phyloP scores from a whole-genome alignment of 2,797 vertebrate genomes.

The Syncerus caffer region DNA sequence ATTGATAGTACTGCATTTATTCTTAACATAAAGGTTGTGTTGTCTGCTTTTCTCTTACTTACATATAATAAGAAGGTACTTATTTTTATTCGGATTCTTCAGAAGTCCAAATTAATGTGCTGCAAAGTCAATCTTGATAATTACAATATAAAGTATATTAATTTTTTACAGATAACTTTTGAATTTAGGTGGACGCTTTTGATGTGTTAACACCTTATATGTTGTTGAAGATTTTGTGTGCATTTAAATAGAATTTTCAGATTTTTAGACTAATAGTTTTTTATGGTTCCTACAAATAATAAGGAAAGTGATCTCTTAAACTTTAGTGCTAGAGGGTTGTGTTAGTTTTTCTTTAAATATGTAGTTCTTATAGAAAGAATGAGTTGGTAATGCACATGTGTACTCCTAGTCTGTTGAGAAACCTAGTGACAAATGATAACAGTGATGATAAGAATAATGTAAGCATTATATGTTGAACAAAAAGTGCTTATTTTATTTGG shows the following conservation, averaged over 20 bases:
- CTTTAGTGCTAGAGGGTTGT: slow-evolving; percentile 28
- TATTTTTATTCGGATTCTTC: background rate
- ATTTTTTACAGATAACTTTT: slow-evolving; percentile 9
- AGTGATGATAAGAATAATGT: background rate
- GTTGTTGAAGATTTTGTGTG: background rate
- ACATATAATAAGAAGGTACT: background rate
- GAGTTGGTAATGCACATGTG: background rate
- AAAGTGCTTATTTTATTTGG: slow-evolving; percentile 15
- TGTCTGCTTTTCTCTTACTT: background rate
- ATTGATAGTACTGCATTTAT: background rate
- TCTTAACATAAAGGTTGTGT: background rate
- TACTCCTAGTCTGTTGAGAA: background rate
- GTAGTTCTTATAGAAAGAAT: background rate
- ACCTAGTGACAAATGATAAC: background rate
- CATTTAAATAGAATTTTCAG: background rate
- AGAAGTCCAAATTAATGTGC: slow-evolving; percentile 1
- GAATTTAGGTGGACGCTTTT: background rate
- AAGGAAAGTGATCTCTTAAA: background rate
- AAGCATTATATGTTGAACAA: background rate
- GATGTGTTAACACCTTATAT: background rate
- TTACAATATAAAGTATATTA: slow-evolving; percentile 27
- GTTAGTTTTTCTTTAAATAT: background rate
- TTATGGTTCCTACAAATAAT: background rate
- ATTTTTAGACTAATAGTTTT: background rate
- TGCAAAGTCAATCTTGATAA: background rate